Base-by-base conservation (phyloP, 2,888 invertebrate species). In the Melanotus villosus region DNA sequence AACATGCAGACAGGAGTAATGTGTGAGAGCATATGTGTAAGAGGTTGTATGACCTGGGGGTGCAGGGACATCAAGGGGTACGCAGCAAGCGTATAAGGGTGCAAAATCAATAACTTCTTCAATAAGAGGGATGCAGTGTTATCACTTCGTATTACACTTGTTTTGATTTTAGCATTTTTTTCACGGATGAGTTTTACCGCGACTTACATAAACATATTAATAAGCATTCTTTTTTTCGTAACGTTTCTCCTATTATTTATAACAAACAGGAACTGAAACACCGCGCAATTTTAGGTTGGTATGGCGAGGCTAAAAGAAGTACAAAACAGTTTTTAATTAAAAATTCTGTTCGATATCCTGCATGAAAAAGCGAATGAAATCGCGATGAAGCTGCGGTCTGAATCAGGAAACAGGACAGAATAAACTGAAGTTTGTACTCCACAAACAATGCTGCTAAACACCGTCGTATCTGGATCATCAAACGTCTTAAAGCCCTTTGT, bases 21-120 rank as follows among this genome's bases (percentile, higher is more conserved):
- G 68, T 68, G 63, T 43, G 73, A 75, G 74, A 72, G 72, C 75
- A 75, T 75, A 74, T 75, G 74, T 74, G 73, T 75, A 75, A 76
- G 75, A 76, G 76, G 75, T 74, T 73, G 34, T 34, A 68, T 68
- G 68, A 64, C 68, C 68, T 68, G 56, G 56, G 66, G 69, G 69
- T 60, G 65, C 56, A 69, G 36, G 43, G 21, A 65, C 50, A 69
- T 60, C 38, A 60, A 69, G 65, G 69, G 68, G 56, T 65, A 65
- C 65, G 54, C 69, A 56, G 71, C 70, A 74, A 72, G 72, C 72
- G 73, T 72, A 68, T 26, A 72, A 74, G 75, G 72, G 70, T 74
- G 72, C 70, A 75, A 76, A 76, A 76, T 76, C 76, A 76, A 76
- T 76, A 76, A 74, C 70, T 69, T 68, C 70, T 70, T 74, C 70